Evolutionary conservation across 2,888 invertebrate genomes (phyloP), one percentile per base, ranked within the genome.

Genomic region (Diploptera punctata): DNA sequence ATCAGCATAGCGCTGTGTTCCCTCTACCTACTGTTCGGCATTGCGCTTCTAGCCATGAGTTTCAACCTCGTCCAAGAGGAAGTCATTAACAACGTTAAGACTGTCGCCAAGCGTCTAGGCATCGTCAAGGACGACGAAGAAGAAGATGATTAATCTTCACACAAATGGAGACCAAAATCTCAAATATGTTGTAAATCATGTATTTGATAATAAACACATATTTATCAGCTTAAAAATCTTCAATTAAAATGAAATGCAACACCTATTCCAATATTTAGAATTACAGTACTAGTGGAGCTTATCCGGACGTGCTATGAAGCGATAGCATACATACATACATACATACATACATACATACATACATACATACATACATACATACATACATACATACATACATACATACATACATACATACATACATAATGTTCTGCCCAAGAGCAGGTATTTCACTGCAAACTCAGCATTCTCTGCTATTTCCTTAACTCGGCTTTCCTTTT

Each of bases 51-150:
- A 76, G 97, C 97, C 31, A 98, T 98, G 98, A 95, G 95, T 79
- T 98, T 98, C 84, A 98, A 98, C 86, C 85, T 98, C 80, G 97
- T 98, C 57, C 97, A 97, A 82, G 96, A 96, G 81, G 95, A 97
- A 83, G 95, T 97, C 10, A 93, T 95, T 76, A 93, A 91, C 73
- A 93, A 93, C 80, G 95, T 96, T 4, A 94, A 95, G 79, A 89
- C 91, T 74, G 90, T 97, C 9, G 97, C 95, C 24, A 92, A 92
- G 77, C 89, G 91, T 72, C 87, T 97, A 71, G 97, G 96, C 54
- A 96, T 97, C 81, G 91, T 97, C 77, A 95, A 95, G 81, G 90
- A 93, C 73, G 88, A 89, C 24, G 85, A 86, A 57, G 86, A 87
- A 43, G 89, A 89, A 52, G 89, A 89, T 49, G 86, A 86, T 10